phyloP scores from a whole-genome alignment of 2,888 invertebrate species.

The Drosophila pullipes region DNA sequence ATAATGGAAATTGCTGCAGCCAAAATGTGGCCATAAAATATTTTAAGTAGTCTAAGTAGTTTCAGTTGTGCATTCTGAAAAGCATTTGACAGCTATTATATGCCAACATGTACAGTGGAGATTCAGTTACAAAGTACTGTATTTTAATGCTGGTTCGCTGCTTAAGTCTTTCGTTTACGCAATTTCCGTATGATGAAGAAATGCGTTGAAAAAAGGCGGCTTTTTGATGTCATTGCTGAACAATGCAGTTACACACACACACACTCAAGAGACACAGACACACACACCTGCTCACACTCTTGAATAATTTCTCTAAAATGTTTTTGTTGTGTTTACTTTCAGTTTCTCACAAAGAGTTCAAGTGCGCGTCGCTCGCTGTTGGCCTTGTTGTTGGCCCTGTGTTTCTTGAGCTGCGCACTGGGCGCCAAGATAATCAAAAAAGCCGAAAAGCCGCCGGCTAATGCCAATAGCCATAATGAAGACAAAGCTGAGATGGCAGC shows the following conservation, averaged over 20 bases:
- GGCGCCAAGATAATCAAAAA: conserved; percentile 72
- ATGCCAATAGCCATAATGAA: conserved; percentile 43
- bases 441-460: conserved; percentile 44
- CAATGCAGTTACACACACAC: conserved; percentile 50
- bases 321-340: conserved; percentile 58
- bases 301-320: conserved; percentile 54
- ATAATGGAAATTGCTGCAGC: conserved; percentile 54
- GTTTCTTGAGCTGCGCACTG: conserved; percentile 58
- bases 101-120: neutral
- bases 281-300: conserved; percentile 4
- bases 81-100: conserved; percentile 32
- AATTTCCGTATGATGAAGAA: conserved; percentile 70
- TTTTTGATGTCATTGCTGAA: conserved; percentile 51
- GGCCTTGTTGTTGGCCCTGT: conserved; percentile 63
- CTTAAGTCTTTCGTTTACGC: conserved; percentile 76
- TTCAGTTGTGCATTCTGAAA: conserved; percentile 52
- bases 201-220: conserved; percentile 41
- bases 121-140: conserved; percentile 15
- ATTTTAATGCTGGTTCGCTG: conserved; percentile 63
- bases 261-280: neutral
- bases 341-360: conserved; percentile 76
- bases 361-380: conserved; percentile 66
- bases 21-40: conserved; percentile 49
- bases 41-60: conserved; percentile 19
- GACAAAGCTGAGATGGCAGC: conserved; percentile 45